Base-by-base conservation (phyloP, 2,888 invertebrate genomes). In the Tenthredo distinguenda region DNA sequence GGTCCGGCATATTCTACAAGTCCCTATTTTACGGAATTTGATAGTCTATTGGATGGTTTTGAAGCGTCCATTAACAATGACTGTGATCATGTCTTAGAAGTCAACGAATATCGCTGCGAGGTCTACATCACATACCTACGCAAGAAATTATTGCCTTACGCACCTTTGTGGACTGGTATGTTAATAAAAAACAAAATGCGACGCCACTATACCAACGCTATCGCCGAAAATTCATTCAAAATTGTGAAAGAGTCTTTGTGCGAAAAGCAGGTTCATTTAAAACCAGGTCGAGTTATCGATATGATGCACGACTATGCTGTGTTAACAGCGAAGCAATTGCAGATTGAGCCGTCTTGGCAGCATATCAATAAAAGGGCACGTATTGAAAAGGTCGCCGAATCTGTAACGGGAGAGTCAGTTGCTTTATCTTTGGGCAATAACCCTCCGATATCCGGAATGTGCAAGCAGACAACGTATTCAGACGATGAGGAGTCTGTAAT, bases 171-270 rank as follows among this genome's bases (percentile, higher is more conserved):
- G 85, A 82, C 82, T 18, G 79, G 50, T 18, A 6, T 85, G 21
- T 47, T 85, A 9, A 85, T 81, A 82, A 85, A 40, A 43, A 71
- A 82, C 71, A 18, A 40, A 0, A 40, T 31, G 15, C 58, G 26
- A 47, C 62, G 9, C 10, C 77, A 79, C 15, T 77, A 85, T 47
- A 43, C 79, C 10, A 79, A 85, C 58, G 74, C 79, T 2, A 62
- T 85, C 47, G 58, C 82, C 1, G 85, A 85, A 58, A 82, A 82
- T 68, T 85, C 82, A 15, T 82, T 82, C 26, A 58, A 85, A 72
- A 85, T 82, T 12, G 12, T 72, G 6, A 81, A 85, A 50, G 81
- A 79, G 18, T 85, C n/a, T 21, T 6, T 72, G 10, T 81, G 81
- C 40, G 81, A 84, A 26, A 58, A 62, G 18, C 40, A 71, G 34